phyloP scores from a whole-genome alignment of 1,140 invertebrate species.

The Drosophila pallidifrons region DNA sequence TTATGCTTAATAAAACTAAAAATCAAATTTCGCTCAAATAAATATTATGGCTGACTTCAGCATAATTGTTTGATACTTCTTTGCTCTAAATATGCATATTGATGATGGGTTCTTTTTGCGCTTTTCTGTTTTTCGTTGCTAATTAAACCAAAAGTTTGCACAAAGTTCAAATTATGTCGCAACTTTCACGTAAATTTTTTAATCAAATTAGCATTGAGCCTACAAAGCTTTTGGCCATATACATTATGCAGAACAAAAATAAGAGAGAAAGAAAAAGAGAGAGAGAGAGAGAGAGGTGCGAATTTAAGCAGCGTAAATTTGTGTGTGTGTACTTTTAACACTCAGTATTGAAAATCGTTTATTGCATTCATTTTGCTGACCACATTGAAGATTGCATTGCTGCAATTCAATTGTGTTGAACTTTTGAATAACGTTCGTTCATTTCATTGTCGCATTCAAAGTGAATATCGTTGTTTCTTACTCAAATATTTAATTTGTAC shows the following conservation, averaged over 20 bases:
- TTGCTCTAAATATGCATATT: constrained; percentile 42
- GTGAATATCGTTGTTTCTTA: constrained; percentile 17
- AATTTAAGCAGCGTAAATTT: no score
- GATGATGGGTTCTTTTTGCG: constrained; percentile 17
- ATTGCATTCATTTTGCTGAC: neutral
- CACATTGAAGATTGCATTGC: neutral
- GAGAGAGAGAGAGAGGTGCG: neutral
- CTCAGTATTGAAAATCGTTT: neutral
- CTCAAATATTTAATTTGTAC: constrained; percentile 32
- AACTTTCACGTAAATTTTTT: constrained; percentile 28
- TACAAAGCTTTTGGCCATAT: neutral
- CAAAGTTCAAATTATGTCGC: constrained; percentile 42
- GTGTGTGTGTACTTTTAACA: neutral
- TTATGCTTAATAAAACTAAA: neutral
- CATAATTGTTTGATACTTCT: constrained; percentile 1
- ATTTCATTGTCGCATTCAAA: constrained; percentile 8
- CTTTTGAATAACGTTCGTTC: constrained; percentile 5
- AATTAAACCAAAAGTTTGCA: constrained; percentile 53
- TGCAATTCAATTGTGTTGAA: neutral
- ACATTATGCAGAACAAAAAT: neutral
- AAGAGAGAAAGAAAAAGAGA: neutral
- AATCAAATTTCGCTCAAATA: constrained; percentile 20
- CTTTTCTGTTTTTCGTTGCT: constrained; percentile 17
- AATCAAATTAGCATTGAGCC: constrained; percentile 36
- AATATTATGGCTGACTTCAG: neutral